Percentiles rank a stretch among this genome's conserved stretches.
These are phyloP conservation scores for Spodoptera litura DNA, from an alignment of 1,140 invertebrate species.

Conservation along the genomic window DNA sequence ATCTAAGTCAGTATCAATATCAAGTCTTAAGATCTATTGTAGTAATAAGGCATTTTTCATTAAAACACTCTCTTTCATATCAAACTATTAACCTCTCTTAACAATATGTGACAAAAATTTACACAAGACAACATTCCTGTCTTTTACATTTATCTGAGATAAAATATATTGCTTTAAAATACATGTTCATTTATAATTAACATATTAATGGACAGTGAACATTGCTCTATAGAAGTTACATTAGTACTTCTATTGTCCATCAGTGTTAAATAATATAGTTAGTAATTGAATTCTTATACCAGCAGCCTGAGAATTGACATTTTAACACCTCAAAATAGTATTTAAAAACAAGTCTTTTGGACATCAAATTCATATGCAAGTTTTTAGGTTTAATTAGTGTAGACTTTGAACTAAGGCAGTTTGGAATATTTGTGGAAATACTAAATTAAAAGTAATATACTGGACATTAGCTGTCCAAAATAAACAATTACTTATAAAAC, in stretches of 20 bases:
- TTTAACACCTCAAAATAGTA: conserved; percentile 53
- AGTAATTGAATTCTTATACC: conserved; percentile 77
- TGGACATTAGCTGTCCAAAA: conserved; percentile 42
- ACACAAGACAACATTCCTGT: conserved; percentile 70
- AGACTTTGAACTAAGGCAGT: conserved; percentile 21
- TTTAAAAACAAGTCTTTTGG: conserved; percentile 24
- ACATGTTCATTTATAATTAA: conserved; percentile 65
- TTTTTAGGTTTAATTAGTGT: not conserved
- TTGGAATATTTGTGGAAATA: not conserved
- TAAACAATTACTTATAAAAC: conserved; percentile 38
- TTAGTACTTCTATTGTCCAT: too few relatives aligned
- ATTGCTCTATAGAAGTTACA: too few relatives aligned
- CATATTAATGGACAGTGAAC: too few relatives aligned
- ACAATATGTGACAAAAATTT: conserved; percentile 81
- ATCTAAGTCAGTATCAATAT: conserved; percentile 85
- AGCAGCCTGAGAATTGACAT: conserved; percentile 81
- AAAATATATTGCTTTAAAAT: conserved; percentile 79
- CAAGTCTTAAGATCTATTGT: conserved; percentile 83
- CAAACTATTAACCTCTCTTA: conserved; percentile 85
- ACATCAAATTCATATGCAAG: conserved; percentile 30
- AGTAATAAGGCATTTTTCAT: conserved; percentile 85
- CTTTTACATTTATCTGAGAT: conserved; percentile 70
- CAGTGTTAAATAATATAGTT: conserved; percentile 72
- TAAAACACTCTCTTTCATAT: conserved; percentile 84
- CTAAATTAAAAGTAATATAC: conserved; percentile 6